Base-by-base conservation (phyloP, 2,888 invertebrate genomes). In the Oxytorus armatus region DNA sequence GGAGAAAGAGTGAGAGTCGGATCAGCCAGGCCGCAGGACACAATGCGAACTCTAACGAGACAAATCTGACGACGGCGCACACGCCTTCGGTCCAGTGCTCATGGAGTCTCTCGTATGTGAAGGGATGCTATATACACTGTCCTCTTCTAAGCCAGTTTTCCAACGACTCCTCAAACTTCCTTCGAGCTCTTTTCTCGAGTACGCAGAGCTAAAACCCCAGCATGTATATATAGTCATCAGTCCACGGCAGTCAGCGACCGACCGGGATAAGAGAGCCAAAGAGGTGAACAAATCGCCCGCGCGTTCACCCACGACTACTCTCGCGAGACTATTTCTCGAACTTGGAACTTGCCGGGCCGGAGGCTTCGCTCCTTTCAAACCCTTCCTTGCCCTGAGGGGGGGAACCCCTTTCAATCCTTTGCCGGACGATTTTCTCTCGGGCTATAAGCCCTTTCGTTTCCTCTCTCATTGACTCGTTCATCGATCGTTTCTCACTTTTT, bases 21-120 rank as follows among this genome's bases (percentile, higher is more conserved):
- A 89, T 89, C 89, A 87, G 87, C 86, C 84, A 81, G 85, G 36
- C 14, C n/a, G 61, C 85, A 85, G 87, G 86, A 87, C 88, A 91
- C 91, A 91, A 91, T 91, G 89, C 89, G 85, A 89, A 88, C 90
- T 89, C 88, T 91, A 91, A 91, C 89, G 91, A 91, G 91, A 91
- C 90, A 91, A 90, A 91, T 91, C 90, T 88, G 90, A 89, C 88
- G 89, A 89, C 88, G 87, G 87, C 87, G 85, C 85, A 79, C 83
- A 86, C 75, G n/a, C 81, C 84, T 82, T 75, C 68, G 77, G 65
- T 47, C 61, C 57, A 21, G 42, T 14, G 44, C 16, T n/a, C n/a
- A n/a, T n/a, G 36, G 16, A 36, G 8, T 42, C n/a, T 39, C 29
- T n/a, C 33, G 61, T 42, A 29, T 53, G 63, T 55, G 74, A 47